These are phyloP conservation scores for Euclidia mi DNA, from an alignment of 2,888 invertebrate genomes.

Conservation along the genomic window DNA sequence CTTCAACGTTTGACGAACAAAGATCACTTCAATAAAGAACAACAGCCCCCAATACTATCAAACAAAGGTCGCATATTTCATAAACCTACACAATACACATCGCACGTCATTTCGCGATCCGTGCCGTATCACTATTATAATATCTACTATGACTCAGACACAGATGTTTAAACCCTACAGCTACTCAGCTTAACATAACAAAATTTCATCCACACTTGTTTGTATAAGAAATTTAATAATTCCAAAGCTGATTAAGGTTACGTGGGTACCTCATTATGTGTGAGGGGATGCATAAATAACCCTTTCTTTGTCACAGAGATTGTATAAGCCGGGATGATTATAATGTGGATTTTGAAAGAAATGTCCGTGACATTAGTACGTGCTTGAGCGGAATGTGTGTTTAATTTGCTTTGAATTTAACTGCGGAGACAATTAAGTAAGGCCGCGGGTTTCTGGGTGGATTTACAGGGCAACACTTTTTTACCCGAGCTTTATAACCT, in stretches of 20 bases:
- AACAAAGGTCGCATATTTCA: not conserved
- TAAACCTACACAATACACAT: not conserved
- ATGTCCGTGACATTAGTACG: slow-evolving; percentile 5
- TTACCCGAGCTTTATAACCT: no score
- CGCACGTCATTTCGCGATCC: not conserved
- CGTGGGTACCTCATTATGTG: slow-evolving; percentile 50
- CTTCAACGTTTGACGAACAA: not conserved
- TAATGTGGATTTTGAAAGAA: slow-evolving; percentile 5
- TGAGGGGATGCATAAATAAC: slow-evolving; percentile 54
- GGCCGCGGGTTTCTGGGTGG: no score
- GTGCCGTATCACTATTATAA: slow-evolving; percentile 11
- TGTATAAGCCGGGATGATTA: slow-evolving; percentile 19
- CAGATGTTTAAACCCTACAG: slow-evolving; percentile 4
- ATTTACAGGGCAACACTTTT: no score
- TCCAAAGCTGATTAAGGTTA: slow-evolving; percentile 51
- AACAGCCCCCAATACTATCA: not conserved
- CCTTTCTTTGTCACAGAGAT: slow-evolving; percentile 51
- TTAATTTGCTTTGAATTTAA: no score
- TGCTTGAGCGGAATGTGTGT: not conserved
- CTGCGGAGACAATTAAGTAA: no score
- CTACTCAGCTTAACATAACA: slow-evolving; percentile 43
- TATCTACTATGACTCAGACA: slow-evolving; percentile 2
- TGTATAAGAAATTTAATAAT: slow-evolving; percentile 58
- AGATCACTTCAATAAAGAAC: not conserved
- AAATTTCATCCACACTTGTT: slow-evolving; percentile 41